Evolutionary conservation across 2,797 vertebrate species (phyloP).

Genomic region (Pristis pectinata): DNA sequence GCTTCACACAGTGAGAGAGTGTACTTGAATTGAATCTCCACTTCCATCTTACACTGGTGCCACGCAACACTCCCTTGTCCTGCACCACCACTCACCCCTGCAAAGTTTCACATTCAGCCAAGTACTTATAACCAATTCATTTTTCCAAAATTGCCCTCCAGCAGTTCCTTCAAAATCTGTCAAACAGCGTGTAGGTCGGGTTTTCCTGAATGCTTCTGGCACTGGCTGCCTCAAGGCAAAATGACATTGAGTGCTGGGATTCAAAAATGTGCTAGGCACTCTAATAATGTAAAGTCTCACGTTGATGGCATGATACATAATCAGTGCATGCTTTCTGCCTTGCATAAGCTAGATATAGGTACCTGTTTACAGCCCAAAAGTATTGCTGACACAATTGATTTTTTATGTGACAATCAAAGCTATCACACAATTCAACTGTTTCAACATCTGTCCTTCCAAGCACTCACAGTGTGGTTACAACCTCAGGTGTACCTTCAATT

Average conservation of each 20-base stretch:
- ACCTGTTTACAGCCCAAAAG: no score
- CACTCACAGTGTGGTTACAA: not conserved
- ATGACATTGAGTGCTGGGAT: not conserved
- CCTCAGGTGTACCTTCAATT: not conserved
- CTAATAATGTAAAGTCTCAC: not conserved
- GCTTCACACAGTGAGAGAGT: not conserved
- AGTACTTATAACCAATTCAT: not conserved
- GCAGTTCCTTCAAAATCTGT: not conserved
- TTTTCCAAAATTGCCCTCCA: no score
- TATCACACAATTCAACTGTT: not conserved
- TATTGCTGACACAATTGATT: not conserved
- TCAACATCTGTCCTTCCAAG: not conserved
- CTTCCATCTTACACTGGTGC: not conserved
- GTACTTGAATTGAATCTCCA: not conserved
- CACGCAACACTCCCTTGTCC: not conserved
- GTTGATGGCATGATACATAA: not conserved
- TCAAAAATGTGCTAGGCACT: not conserved
- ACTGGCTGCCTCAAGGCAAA: not conserved
- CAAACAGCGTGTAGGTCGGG: not conserved
- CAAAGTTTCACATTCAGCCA: not conserved
- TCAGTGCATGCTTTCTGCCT: not conserved
- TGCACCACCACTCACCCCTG: not conserved
- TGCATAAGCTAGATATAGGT: not conserved
- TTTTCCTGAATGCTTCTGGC: not conserved
- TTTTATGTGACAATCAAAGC: not conserved